phyloP scores from a whole-genome alignment of 2,888 invertebrate genomes.

The Drosophila buzzatii region DNA sequence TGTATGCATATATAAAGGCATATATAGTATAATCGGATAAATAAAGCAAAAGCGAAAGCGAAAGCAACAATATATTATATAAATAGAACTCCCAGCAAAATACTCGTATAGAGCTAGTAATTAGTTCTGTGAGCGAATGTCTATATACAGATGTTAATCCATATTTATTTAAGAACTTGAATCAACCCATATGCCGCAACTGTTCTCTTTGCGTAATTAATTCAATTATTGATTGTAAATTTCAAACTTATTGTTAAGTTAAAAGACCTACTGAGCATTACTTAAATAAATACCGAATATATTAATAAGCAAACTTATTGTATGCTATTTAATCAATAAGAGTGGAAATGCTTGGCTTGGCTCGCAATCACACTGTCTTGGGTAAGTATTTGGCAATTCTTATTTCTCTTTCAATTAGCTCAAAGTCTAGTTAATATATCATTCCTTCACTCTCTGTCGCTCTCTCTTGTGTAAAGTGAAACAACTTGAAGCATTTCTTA shows the following conservation, averaged over 20 bases:
- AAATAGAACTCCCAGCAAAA: slow-evolving; percentile 21
- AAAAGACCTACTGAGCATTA: slow-evolving; percentile 63
- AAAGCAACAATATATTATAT: background rate
- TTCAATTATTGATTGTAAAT: slow-evolving; percentile 47
- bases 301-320: slow-evolving; percentile 57
- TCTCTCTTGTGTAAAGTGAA: background rate
- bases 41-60: background rate
- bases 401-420: background rate
- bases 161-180: slow-evolving; percentile 3
- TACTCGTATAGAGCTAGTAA: slow-evolving; percentile 16
- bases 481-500: background rate
- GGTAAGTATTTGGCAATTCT: background rate
- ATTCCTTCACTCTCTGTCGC: background rate
- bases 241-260: slow-evolving; percentile 59
- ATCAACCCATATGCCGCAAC: slow-evolving; percentile 7
- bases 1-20: slow-evolving; percentile 30
- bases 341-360: background rate
- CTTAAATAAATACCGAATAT: slow-evolving; percentile 75
- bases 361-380: background rate
- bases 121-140: slow-evolving; percentile 48
- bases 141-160: slow-evolving; percentile 30
- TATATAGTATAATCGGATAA: slow-evolving; percentile 29
- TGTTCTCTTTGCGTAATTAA: slow-evolving; percentile 18
- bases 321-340: background rate
- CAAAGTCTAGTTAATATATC: background rate